Evolutionary conservation across 2,888 invertebrate species (phyloP), one percentile per base, ranked within the genome.

Genomic region (Ichneumoninae sp.): DNA sequence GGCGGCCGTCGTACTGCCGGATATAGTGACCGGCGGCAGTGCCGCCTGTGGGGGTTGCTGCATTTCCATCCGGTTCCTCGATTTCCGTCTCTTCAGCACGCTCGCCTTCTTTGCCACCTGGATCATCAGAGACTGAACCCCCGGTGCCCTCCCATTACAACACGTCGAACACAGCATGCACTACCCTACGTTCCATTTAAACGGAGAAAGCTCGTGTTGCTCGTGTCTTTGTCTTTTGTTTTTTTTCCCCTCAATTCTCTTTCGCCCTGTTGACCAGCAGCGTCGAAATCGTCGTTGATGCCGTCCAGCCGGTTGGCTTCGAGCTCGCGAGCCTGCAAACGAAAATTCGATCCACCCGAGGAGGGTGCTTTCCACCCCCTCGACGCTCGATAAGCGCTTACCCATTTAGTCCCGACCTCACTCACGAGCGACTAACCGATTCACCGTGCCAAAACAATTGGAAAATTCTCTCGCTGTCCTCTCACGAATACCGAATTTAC

Each of bases 71-170:
- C 95, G 95, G 90, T 95, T 96, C 89, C 95, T 94, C 74, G 96
- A 96, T 92, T 96, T 96, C 84, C 96, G 94, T 85, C 97, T 94
- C 92, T 96, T 96, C 88, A 96, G 94, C 87, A 96, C 96, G 89
- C 96, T 96, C 86, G 96, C 96, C 91, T 96, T 96, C 93, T 96
- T 96, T 85, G 96, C 96, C 91, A 96, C 96, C 96, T 96, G 96
- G 91, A 95, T 95, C 94, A 96, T 96, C 93, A 96, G 95, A 95
- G 96, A 96, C 96, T 96, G 95, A 95, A 95, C 95, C 95, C 93
- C 93, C 93, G 93, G 90, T 92, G 92, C 93, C 93, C 92, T 92
- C 92, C 92, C 93, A 90, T 93, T 93, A 93, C 92, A 91, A 91
- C 89, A 92, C 92, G 88, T 88, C 88, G 86, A 87, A 87, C 88